Conservation (phyloP, 2,797 vertebrate species). For the Smutsia temminckii region DNA sequence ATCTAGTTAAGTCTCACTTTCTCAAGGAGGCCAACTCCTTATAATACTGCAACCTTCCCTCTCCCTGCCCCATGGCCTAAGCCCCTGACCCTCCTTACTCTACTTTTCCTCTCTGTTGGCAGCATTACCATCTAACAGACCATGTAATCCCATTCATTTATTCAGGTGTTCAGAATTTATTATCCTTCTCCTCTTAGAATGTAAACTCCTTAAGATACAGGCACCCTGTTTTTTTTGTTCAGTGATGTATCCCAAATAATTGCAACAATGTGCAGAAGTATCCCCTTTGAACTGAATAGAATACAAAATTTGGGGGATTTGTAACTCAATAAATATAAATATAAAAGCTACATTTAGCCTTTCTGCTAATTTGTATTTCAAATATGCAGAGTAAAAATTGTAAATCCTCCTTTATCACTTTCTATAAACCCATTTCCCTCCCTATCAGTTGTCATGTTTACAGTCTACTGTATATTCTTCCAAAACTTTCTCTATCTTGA, state of each 20-base stretch:
- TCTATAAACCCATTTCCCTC: background rate
- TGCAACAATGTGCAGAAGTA: background rate
- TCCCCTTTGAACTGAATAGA: background rate
- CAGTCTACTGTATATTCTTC: background rate
- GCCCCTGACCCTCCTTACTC: background rate
- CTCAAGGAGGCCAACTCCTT: background rate
- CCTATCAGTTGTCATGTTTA: background rate
- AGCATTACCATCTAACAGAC: background rate
- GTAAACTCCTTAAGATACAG: background rate
- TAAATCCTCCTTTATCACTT: background rate
- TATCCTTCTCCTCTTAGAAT: background rate
- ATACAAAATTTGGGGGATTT: background rate
- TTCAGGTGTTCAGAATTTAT: background rate
- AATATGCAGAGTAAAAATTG: background rate
- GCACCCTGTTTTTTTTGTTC: background rate
- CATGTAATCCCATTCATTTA: background rate
- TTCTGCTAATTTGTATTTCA: conserved; percentile 37
- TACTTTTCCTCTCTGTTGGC: background rate
- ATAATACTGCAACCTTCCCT: background rate
- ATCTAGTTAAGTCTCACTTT: background rate
- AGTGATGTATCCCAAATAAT: background rate
- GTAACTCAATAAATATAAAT: background rate
- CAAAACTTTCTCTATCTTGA: background rate
- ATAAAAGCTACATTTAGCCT: background rate
- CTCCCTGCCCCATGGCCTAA: background rate